Conservation (phyloP, 2,113 vertebrate genomes). For the Calonectris borealis region DNA sequence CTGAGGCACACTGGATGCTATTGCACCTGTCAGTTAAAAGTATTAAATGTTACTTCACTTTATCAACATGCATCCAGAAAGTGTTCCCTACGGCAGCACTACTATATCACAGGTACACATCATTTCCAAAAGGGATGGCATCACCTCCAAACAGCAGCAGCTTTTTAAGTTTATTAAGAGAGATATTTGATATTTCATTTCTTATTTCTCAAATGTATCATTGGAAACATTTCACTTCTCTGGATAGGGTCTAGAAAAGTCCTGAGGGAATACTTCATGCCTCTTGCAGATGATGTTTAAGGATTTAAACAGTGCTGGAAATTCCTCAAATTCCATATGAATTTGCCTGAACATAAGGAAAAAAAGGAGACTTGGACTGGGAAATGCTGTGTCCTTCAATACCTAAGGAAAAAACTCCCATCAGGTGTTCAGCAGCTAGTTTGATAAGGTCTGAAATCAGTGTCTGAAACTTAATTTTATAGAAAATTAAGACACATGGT, state of each 20-base stretch:
- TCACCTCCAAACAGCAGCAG: background rate
- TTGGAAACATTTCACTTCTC: background rate
- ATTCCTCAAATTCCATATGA: background rate
- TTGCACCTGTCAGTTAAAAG: background rate
- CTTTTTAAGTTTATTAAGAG: background rate
- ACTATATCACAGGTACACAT: background rate
- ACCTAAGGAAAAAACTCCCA: background rate
- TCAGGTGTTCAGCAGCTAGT: background rate
- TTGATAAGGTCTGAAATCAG: background rate
- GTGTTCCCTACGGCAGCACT: background rate
- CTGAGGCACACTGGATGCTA: background rate
- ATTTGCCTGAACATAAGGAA: background rate
- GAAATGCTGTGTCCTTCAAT: background rate
- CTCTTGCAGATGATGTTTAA: background rate
- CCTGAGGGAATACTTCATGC: background rate
- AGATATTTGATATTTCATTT: background rate
- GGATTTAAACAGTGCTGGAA: background rate
- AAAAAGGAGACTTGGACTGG: background rate
- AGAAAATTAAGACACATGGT: background rate
- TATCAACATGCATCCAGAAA: background rate
- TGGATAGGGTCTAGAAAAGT: background rate
- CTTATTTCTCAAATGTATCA: background rate
- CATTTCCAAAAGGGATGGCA: background rate
- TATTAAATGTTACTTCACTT: background rate
- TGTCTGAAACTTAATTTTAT: slow-evolving; percentile 8